Base-by-base conservation (phyloP, 92 coral and sea anemone species). In the Parazoanthus atlanticus region DNA sequence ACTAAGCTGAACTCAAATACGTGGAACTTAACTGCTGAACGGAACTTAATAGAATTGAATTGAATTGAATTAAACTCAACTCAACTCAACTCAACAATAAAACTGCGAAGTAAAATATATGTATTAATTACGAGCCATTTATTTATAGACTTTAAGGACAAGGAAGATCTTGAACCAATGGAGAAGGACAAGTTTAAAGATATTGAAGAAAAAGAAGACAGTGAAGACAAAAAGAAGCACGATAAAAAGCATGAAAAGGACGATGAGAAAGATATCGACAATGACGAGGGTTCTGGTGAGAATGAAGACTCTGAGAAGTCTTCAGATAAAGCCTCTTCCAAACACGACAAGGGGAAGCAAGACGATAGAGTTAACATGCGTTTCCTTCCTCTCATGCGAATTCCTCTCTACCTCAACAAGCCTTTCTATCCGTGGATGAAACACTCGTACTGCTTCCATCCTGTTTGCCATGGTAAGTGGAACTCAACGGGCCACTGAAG, bases 401-500 rank as follows among this genome's bases (percentile, higher is more conserved):
- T 84, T 74, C 87, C 87, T 19, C 76, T 84, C 10, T 84, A 84
- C 78, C 87, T 84, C 56, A 84, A 84, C 40, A 84, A 84, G 12
- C 87, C 87, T 43, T 84, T 84, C 29, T 84, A 84, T 49, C 87
- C 87, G 13, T 84, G 87, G 87, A 84, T 84, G 87, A 84, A 84
- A 25, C 87, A 84, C 15, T 84, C 87, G 1, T 84, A 84, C 87
- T 84, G 87, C 40, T 84, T 84, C 74, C 87, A 84, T 23, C 87
- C 87, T 69, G 87, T 84, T 61, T 84, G 87, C 78, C 87, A 84
- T 41, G 87, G 87, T 84, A 32, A 46, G 87, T 70, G 33, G 46
- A 11, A 26, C 25, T 33, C 75, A 17, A 0, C 21, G 15, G 78
- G 2, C 43, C 2, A 31, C 40, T 41, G 12, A 17, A 71, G 0